Percentiles rank a stretch among this genome's conserved stretches.
These are phyloP conservation scores for Ladona fulva DNA, from an alignment of 1,140 invertebrate species.

Conservation along the genomic window DNA sequence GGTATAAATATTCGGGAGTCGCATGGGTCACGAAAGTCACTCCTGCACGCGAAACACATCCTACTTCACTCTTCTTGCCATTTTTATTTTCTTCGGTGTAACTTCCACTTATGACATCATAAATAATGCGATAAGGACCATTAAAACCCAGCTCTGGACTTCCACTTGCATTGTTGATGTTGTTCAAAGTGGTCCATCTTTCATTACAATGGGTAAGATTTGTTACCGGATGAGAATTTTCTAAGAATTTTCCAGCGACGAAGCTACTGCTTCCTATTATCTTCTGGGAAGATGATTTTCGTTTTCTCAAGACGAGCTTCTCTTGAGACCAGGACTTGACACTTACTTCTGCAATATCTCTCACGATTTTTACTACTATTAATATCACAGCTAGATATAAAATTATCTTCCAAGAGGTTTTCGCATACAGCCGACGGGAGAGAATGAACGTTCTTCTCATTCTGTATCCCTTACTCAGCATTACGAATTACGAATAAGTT, in stretches of 20 bases:
- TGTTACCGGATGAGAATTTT: background rate
- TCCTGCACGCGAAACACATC: constrained; percentile 11
- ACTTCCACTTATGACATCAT: constrained; percentile 46
- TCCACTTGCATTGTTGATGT: background rate
- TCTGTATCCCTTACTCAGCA: background rate
- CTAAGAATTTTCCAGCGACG: background rate
- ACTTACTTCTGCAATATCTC: background rate
- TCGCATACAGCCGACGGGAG: background rate
- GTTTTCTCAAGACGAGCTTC: background rate
- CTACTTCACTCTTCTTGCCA: constrained; percentile 17
- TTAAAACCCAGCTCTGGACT: constrained; percentile 36
- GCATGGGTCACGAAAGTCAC: constrained; percentile 64
- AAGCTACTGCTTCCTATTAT: background rate
- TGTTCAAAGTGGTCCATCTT: background rate
- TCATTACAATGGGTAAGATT: background rate
- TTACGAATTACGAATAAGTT: background rate
- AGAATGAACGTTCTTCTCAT: background rate
- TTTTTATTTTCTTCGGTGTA: constrained; percentile 30
- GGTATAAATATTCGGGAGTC: constrained; percentile 61
- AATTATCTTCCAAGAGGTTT: background rate
- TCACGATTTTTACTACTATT: background rate
- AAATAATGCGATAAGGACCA: constrained; percentile 53
- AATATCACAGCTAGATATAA: background rate
- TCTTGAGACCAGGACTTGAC: background rate
- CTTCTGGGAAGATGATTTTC: background rate